Evolutionary conservation across 2,888 invertebrate genomes (phyloP), one percentile per base, ranked within the genome.

Genomic region (Oxystoma pomonae): DNA sequence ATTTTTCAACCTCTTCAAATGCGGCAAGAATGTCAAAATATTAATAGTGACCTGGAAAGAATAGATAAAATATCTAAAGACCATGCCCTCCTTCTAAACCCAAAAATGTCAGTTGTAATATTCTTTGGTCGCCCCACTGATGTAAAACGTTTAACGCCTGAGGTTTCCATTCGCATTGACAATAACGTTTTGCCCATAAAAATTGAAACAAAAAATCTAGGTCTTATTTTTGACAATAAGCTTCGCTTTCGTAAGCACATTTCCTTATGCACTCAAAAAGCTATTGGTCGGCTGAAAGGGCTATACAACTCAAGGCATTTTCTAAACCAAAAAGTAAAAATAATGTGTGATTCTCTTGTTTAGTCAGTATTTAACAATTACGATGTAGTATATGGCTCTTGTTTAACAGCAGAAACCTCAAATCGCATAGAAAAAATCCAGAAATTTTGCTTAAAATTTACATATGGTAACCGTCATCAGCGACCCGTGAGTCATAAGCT

Each of bases 361-460:
- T 20, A 12, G n/a, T 57, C 20, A 16, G n/a, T 20, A 12, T 57
- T 57, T 57, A 57, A 57, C 19, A 9, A 57, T n/a, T 57, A 18
- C 18, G 57, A 57, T 18, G 20, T 57, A 5, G 57, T 57, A n/a
- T 57, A 57, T 18, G 57, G 57, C 20, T 19, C 57, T 16, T 20
- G 57, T 57, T n/a, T 57, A 18, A 57, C 57, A 57, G 7, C 57
- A 18, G 57, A 18, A 2, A 20, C n/a, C 3, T 3, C 20, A 7
- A 20, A 20, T 16, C 57, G 20, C 5, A 57, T 57, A 7, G 16
- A 57, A 20, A 57, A 57, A 20, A 57, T 53, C 9, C 57, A 20
- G 20, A 57, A 57, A 18, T 57, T 5, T 20, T 57, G 57, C 18
- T 18, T 20, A 20, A 18, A 19, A 18, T 57, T 57, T 20, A 57